These are phyloP conservation scores for Apostichopus parvimensis DNA, from an alignment of 35 echinoderm and acorn worm species.

Conservation along the genomic window DNA sequence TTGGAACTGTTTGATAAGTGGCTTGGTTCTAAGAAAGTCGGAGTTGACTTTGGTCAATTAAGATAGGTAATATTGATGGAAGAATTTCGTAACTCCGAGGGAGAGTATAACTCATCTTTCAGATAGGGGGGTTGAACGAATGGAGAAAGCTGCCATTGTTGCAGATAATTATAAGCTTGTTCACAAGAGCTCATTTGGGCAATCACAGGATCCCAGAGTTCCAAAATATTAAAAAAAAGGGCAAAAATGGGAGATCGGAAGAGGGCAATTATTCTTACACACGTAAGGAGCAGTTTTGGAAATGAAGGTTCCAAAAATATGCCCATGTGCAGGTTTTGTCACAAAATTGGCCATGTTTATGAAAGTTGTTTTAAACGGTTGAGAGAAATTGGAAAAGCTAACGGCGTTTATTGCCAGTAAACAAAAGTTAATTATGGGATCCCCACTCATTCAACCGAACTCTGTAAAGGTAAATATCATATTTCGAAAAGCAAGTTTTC, in stretches of 20 bases:
- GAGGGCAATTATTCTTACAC: neutral
- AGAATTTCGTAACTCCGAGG: constrained; percentile 25
- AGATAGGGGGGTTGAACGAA: constrained; percentile 24
- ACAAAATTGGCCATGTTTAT: constrained; percentile 17
- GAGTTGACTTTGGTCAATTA: constrained; percentile 5
- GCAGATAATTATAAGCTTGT: constrained; percentile 37
- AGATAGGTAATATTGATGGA: constrained; percentile 37
- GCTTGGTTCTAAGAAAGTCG: constrained; percentile 29
- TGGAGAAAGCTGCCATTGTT: constrained; percentile 34
- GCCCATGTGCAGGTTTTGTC: constrained; percentile 1
- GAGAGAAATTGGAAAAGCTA: neutral
- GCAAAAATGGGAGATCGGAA: neutral
- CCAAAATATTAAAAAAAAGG: constrained; percentile 20
- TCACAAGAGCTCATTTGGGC: constrained; percentile 51
- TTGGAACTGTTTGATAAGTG: constrained; percentile 5
- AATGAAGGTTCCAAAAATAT: neutral
- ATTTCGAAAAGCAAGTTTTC: neutral
- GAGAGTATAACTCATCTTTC: constrained; percentile 39
- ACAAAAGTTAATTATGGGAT: neutral
- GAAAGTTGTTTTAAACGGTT: neutral
- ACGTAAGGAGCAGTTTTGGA: neutral
- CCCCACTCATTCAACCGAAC: neutral
- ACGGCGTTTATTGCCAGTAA: constrained; percentile 31
- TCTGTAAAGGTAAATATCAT: neutral
- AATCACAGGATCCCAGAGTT: constrained; percentile 2